phyloP scores from a whole-genome alignment of 2,797 vertebrate genomes.

The Hipposideros larvatus region DNA sequence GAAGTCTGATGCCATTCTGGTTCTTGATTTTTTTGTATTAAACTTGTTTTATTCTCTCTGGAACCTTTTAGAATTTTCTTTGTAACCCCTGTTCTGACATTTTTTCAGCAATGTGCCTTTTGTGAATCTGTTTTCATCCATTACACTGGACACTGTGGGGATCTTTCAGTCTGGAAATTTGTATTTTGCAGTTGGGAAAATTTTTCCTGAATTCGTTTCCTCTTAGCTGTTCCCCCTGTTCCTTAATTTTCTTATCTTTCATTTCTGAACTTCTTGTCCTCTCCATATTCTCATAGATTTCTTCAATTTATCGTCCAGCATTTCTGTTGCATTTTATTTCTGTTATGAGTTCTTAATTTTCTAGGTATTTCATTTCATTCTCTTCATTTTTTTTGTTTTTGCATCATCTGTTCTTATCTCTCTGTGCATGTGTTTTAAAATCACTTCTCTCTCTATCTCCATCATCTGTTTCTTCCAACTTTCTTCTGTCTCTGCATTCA shows the following conservation, averaged over 20 bases:
- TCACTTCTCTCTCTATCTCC: neutral
- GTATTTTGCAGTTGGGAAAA: neutral
- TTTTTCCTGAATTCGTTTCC: slow-evolving; percentile 1
- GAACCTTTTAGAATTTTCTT: slow-evolving; percentile 12
- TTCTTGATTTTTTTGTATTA: slow-evolving; percentile 13
- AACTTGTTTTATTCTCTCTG: slow-evolving; percentile 14
- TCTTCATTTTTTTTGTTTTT: neutral
- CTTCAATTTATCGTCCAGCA: neutral
- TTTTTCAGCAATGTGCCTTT: neutral
- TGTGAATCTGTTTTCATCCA: neutral
- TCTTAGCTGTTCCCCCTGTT: neutral
- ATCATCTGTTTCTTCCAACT: slow-evolving; percentile 14
- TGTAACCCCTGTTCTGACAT: neutral
- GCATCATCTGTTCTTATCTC: neutral
- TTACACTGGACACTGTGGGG: neutral
- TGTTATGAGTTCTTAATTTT: slow-evolving; percentile 10
- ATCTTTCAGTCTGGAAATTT: slow-evolving; percentile 40
- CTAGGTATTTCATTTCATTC: neutral
- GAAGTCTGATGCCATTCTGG: neutral
- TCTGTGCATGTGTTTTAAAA: neutral
- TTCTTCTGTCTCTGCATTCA: neutral
- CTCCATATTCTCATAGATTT: neutral
- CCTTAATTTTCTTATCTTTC: slow-evolving; percentile 5
- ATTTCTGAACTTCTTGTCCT: neutral
- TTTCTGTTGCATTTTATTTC: slow-evolving; percentile 40